These are phyloP conservation scores for Gadus macrocephalus DNA, from an alignment of 2,113 vertebrate species.

Conservation along the genomic window DNA sequence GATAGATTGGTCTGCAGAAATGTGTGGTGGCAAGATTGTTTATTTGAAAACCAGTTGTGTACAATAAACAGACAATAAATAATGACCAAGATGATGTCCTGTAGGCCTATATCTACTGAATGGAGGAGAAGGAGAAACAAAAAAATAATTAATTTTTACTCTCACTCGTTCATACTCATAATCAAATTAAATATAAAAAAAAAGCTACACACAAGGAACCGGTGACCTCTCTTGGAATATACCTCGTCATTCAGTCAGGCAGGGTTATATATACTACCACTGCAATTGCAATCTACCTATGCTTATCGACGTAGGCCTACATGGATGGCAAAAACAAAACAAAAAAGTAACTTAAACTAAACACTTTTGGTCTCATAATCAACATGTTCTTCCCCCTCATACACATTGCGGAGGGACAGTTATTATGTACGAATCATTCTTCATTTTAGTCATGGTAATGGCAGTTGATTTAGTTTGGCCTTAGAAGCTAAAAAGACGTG, in stretches of 20 bases:
- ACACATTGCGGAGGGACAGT: slow-evolving; percentile 58
- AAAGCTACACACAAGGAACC: slow-evolving; percentile 7
- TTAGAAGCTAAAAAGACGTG: slow-evolving; percentile 51
- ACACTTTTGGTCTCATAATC: neutral
- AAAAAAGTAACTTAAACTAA: neutral
- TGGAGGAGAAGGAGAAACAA: slow-evolving; percentile 39
- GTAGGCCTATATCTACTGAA: slow-evolving; percentile 30
- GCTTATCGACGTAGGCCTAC: too few species aligned
- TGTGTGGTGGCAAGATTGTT: slow-evolving; percentile 60
- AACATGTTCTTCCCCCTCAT: slow-evolving; percentile 28
- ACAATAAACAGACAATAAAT: slow-evolving; percentile 72
- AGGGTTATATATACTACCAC: neutral
- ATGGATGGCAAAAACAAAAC: too few species aligned
- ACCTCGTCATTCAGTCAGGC: slow-evolving; percentile 13
- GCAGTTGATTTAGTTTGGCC: slow-evolving; percentile 53
- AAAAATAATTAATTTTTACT: slow-evolving; percentile 14
- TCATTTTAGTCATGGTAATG: slow-evolving; percentile 57
- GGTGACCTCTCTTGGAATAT: slow-evolving; percentile 20
- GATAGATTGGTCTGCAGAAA: neutral
- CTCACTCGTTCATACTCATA: slow-evolving; percentile 24
- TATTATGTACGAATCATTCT: slow-evolving; percentile 54
- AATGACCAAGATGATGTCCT: slow-evolving; percentile 53
- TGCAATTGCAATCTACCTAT: too few species aligned
- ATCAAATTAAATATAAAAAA: slow-evolving; percentile 39
- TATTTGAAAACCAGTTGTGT: slow-evolving; percentile 72